A percentile compares a stretch with the other conserved stretches of the same genome.
These are phyloP conservation scores for Ceyx erithaca DNA, from an alignment of 2,797 vertebrate genomes.

Conservation along the genomic window DNA sequence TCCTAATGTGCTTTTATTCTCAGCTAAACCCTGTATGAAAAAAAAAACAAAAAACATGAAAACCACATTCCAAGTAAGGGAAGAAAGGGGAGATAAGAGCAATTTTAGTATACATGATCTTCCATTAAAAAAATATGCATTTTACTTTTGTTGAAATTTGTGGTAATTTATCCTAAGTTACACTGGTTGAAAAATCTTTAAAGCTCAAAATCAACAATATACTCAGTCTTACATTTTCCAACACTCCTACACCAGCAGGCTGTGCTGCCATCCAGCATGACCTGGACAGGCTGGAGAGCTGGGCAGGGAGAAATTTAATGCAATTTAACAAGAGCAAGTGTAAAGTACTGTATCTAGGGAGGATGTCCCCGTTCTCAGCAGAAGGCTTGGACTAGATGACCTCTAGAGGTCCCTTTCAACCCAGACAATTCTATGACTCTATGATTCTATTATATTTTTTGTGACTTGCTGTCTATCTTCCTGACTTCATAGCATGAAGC, in stretches of 20 bases:
- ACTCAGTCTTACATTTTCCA: neutral
- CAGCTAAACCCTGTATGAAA: constrained; percentile 89
- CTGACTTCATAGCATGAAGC: neutral
- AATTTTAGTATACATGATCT: neutral
- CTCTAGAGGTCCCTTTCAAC: too few species aligned
- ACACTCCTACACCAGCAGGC: neutral
- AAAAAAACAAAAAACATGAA: too few species aligned
- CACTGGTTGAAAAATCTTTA: neutral
- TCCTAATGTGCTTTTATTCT: constrained; percentile 97
- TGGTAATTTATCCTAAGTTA: neutral
- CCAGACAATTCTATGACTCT: too few species aligned
- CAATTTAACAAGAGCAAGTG: too few species aligned
- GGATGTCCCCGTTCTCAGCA: too few species aligned
- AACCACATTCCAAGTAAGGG: neutral
- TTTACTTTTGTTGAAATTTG: neutral
- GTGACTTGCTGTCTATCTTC: neutral
- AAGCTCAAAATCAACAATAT: neutral
- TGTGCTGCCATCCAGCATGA: too few species aligned
- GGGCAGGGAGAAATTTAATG: too few species aligned
- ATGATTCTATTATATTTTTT: neutral
- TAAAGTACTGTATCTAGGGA: too few species aligned
- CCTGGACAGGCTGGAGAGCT: too few species aligned
- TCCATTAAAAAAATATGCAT: neutral
- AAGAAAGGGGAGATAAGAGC: neutral
- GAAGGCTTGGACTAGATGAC: too few species aligned